phyloP scores from a whole-genome alignment of 2,797 vertebrate species.

The Myotis myotis region DNA sequence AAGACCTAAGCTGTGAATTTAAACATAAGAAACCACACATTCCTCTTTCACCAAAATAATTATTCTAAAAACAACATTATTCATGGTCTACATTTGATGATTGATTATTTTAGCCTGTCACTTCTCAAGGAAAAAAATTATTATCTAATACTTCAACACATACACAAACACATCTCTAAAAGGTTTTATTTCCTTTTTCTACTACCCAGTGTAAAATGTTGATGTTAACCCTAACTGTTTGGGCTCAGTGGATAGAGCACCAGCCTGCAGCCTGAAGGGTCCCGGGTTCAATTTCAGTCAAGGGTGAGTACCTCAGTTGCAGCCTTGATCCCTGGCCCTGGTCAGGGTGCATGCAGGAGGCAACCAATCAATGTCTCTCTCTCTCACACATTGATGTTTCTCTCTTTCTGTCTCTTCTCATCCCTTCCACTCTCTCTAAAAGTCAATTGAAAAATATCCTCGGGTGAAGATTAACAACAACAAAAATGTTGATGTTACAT shows the following conservation, averaged over 20 bases:
- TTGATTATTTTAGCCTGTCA: neutral
- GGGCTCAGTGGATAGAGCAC: no score
- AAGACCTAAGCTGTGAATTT: neutral
- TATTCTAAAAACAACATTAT: slow-evolving; percentile 40
- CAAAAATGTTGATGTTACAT: neutral
- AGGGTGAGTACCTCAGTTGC: no score
- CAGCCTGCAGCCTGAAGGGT: no score
- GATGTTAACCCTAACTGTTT: neutral
- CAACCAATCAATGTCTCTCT: no score
- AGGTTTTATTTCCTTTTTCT: neutral
- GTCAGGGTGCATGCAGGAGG: no score
- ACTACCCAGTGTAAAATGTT: neutral
- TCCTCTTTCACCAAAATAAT: neutral
- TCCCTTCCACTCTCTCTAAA: no score
- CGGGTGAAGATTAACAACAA: no score
- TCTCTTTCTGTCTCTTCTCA: no score
- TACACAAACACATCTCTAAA: neutral
- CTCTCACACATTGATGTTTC: no score
- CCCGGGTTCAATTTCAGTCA: no score
- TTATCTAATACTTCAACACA: neutral
- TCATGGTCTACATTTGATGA: neutral
- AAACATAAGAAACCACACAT: neutral
- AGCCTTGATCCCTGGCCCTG: no score
- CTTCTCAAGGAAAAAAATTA: slow-evolving; percentile 6
- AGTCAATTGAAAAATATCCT: no score